Conservation (phyloP, 1,140 invertebrate species). For the Aphaenogaster floridana region DNA sequence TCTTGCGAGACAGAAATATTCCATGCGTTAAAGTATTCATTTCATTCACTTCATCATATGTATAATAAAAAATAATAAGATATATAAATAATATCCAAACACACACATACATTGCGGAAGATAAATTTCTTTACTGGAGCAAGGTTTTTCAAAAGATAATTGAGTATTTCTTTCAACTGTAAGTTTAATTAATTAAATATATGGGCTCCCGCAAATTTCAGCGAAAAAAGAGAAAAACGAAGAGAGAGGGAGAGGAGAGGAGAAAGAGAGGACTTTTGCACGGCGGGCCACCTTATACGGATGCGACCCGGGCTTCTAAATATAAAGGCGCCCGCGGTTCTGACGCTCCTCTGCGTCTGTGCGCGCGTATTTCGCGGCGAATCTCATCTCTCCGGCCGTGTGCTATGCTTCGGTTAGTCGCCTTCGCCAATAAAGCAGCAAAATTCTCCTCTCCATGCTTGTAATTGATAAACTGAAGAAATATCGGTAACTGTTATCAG, state of each 20-base stretch:
- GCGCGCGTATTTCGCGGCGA: conserved; percentile 62
- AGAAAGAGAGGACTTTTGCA: conserved; percentile 75
- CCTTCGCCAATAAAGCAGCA: not conserved
- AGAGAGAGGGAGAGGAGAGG: conserved; percentile 54
- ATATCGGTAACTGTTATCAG: not conserved
- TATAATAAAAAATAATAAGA: not conserved
- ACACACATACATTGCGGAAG: not conserved
- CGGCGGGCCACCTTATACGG: conserved; percentile 85
- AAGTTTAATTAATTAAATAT: conserved; percentile 22
- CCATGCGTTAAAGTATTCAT: not conserved
- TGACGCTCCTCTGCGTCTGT: conserved; percentile 75
- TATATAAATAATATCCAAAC: conserved; percentile 1
- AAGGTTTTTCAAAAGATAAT: not conserved
- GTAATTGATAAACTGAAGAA: not conserved
- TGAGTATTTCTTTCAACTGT: not conserved
- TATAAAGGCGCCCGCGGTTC: conserved; percentile 84
- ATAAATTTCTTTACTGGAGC: not conserved
- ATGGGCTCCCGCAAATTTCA: not conserved
- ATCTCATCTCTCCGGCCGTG: conserved; percentile 64
- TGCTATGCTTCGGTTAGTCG: conserved; percentile 11
- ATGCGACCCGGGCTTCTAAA: conserved; percentile 86
- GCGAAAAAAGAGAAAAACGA: conserved; percentile 12
- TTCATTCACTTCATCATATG: not conserved
- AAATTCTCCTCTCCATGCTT: not conserved
- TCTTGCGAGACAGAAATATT: not conserved